Conservation (phyloP, 2,797 vertebrate species). For the Microchirus variegatus region DNA sequence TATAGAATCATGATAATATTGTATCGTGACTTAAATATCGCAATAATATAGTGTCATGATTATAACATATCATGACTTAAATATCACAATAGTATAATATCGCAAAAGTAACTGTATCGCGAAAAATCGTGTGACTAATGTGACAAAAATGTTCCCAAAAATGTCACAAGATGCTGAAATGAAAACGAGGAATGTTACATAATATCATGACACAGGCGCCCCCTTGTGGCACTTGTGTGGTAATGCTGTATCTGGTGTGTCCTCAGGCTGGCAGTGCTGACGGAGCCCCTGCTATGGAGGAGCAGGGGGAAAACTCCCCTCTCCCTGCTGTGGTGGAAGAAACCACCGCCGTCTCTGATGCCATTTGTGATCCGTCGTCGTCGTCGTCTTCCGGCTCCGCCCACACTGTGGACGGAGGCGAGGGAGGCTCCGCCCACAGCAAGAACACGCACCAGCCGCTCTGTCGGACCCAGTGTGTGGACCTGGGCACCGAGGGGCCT, state of each 20-base stretch:
- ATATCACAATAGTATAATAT: too few species aligned
- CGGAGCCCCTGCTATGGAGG: slow-evolving; percentile 86
- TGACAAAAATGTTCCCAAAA: too few species aligned
- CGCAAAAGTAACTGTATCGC: too few species aligned
- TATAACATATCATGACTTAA: too few species aligned
- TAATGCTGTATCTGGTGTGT: not conserved
- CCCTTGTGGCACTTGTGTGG: too few species aligned
- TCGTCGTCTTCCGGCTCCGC: slow-evolving; percentile 34
- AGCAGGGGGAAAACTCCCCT: slow-evolving; percentile 84
- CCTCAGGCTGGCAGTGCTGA: slow-evolving; percentile 79
- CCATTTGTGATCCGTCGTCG: slow-evolving; percentile 76
- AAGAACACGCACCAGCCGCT: slow-evolving; percentile 76
- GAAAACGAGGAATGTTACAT: too few species aligned
- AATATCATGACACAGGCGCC: too few species aligned
- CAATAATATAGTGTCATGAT: too few species aligned
- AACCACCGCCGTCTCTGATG: slow-evolving; percentile 81
- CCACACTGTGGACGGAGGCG: slow-evolving; percentile 31
- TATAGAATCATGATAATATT: too few species aligned
- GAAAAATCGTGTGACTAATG: too few species aligned
- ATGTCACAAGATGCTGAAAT: too few species aligned
- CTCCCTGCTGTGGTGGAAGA: slow-evolving; percentile 72
- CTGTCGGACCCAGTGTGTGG: slow-evolving; percentile 80
- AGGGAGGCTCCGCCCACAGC: slow-evolving; percentile 22
- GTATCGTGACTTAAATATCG: too few species aligned
- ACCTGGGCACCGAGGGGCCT: slow-evolving; percentile 83